Conservation (phyloP, 2,113 vertebrate genomes). For the Campylomormyrus numenius region DNA sequence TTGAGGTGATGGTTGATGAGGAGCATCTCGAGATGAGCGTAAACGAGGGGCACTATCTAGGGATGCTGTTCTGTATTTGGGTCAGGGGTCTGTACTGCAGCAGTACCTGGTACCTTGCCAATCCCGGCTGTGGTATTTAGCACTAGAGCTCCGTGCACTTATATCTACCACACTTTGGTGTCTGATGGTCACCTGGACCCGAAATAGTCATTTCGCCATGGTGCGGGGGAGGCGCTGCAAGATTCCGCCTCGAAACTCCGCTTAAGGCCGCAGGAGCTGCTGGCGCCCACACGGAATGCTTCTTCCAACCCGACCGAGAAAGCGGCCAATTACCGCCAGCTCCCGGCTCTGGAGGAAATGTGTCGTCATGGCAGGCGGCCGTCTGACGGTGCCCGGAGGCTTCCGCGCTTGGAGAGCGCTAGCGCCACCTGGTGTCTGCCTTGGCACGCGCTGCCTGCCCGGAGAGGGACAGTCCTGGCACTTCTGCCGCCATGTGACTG, state of each 20-base stretch:
- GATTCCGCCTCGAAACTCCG: background rate
- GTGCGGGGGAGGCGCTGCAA: background rate
- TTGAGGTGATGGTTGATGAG: background rate
- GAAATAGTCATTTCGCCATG: background rate
- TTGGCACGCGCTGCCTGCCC: constrained; percentile 16
- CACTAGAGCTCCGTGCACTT: background rate
- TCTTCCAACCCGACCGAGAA: background rate
- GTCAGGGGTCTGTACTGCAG: background rate
- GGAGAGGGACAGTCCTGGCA: constrained; percentile 17
- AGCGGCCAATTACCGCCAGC: background rate
- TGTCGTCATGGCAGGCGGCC: constrained; percentile 10
- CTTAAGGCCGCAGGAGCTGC: background rate
- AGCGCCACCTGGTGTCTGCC: constrained; percentile 42
- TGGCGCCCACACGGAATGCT: background rate
- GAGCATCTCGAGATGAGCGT: background rate
- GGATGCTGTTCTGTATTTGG: background rate
- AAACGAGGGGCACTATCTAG: background rate
- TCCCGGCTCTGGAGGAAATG: background rate
- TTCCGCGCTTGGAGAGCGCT: background rate
- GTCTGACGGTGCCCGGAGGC: background rate
- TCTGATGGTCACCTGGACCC: background rate
- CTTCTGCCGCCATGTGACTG: background rate
- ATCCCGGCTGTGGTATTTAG: background rate
- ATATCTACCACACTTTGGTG: background rate
- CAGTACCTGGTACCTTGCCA: background rate